Conservation (phyloP, 2,888 invertebrate species). For the Sesia bembeciformis region DNA sequence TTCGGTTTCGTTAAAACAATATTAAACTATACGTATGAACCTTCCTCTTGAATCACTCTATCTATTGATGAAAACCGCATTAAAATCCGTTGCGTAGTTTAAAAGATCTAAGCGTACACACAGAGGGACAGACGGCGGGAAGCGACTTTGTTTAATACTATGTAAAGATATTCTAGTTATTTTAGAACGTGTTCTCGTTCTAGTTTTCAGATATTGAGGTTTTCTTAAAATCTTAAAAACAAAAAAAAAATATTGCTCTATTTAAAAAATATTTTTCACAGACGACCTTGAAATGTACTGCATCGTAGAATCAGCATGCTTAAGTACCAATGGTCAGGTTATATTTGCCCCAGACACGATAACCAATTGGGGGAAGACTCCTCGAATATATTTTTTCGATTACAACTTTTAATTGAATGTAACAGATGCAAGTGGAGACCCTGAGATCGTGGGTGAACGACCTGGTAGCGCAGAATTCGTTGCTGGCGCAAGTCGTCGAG, state of each 20-base stretch:
- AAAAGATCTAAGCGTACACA: too few relatives aligned
- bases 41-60: too few relatives aligned
- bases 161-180: background rate
- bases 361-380: too few relatives aligned
- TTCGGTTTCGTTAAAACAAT: too few relatives aligned
- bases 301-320: too few relatives aligned
- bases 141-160: background rate
- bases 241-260: background rate
- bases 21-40: too few relatives aligned
- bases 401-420: too few relatives aligned
- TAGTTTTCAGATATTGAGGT: background rate
- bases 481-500: slow-evolving; percentile 78
- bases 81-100: too few relatives aligned
- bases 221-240: background rate
- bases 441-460: slow-evolving; percentile 79
- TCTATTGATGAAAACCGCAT: too few relatives aligned
- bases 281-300: background rate
- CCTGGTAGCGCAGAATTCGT: slow-evolving; percentile 78
- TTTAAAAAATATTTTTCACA: background rate
- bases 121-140: background rate
- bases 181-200: background rate
- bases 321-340: too few relatives aligned
- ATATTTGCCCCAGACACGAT: too few relatives aligned
- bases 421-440: slow-evolving; percentile 73
- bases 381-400: too few relatives aligned